Evolutionary conservation across 2,113 vertebrate species (phyloP).

Genomic region (Egretta garzetta): DNA sequence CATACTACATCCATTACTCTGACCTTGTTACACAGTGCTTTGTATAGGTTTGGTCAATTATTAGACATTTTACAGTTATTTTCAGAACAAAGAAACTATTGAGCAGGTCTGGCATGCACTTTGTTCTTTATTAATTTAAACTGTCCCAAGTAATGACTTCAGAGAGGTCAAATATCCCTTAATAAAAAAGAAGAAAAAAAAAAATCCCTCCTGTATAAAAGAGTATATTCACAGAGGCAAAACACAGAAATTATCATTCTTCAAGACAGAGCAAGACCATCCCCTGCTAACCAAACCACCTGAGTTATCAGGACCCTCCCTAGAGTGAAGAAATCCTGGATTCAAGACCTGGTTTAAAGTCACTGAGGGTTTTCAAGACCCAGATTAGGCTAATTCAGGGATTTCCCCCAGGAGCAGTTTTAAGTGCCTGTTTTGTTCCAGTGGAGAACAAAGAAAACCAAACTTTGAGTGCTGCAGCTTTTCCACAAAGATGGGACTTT

Average conservation of each 20-base stretch:
- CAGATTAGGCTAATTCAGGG: slow-evolving; percentile 4
- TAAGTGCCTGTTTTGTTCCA: neutral
- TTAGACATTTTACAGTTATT: slow-evolving; percentile 28
- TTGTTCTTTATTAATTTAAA: slow-evolving; percentile 43
- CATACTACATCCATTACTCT: neutral
- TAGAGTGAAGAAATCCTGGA: neutral
- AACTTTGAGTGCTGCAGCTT: neutral
- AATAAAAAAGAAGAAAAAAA: neutral
- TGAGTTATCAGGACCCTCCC: neutral
- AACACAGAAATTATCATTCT: neutral
- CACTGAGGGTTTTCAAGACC: neutral
- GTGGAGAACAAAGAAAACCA: neutral
- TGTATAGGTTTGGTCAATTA: slow-evolving; percentile 39
- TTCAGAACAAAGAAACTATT: slow-evolving; percentile 52
- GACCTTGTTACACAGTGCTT: slow-evolving; percentile 4
- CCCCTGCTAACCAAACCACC: neutral
- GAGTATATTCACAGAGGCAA: neutral
- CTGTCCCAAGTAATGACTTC: neutral
- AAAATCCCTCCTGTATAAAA: neutral
- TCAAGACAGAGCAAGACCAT: neutral
- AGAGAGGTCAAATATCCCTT: neutral
- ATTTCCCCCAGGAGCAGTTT: neutral
- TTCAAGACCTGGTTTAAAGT: neutral
- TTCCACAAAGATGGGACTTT: neutral
- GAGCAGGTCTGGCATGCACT: neutral